Percentiles rank a stretch among this genome's conserved stretches.
phyloP scores from a whole-genome alignment of 2,888 invertebrate species.

The Helicoverpa assulta region DNA sequence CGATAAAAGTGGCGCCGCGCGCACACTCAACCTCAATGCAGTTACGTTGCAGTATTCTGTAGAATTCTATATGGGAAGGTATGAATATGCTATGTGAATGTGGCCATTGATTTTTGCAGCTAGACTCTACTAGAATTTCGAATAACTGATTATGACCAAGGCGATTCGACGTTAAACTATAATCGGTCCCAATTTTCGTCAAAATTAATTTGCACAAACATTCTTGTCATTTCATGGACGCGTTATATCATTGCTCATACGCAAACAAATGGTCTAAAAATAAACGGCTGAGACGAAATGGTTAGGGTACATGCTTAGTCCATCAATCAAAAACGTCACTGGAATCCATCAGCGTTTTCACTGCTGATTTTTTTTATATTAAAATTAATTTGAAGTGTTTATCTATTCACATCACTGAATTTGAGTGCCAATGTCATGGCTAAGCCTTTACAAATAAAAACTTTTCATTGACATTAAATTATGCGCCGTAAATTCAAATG shows the following conservation, averaged over 20 bases:
- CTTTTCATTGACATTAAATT: slow-evolving; percentile 71
- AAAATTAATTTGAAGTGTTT: slow-evolving; percentile 1
- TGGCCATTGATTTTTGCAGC: slow-evolving; percentile 30
- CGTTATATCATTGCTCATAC: slow-evolving; percentile 26
- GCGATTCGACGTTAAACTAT: background rate
- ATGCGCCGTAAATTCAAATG: slow-evolving; percentile 72
- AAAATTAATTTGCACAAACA: slow-evolving; percentile 34
- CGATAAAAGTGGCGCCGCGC: slow-evolving; percentile 61
- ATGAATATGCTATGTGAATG: slow-evolving; percentile 23
- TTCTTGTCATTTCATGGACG: slow-evolving; percentile 27
- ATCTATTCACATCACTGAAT: slow-evolving; percentile 7
- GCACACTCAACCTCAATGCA: slow-evolving; percentile 62
- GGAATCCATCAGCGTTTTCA: slow-evolving; percentile 11
- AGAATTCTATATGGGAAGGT: slow-evolving; percentile 26
- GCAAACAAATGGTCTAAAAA: slow-evolving; percentile 42
- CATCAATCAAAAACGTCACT: slow-evolving; percentile 44
- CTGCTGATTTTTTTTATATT: background rate
- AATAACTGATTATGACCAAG: background rate
- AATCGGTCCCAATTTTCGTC: slow-evolving; percentile 18
- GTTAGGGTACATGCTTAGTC: slow-evolving; percentile 26
- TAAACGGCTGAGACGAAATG: slow-evolving; percentile 20
- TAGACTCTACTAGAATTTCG: background rate
- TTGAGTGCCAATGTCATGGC: slow-evolving; percentile 30
- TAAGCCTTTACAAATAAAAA: slow-evolving; percentile 55
- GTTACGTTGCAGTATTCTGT: slow-evolving; percentile 59